phyloP scores from a whole-genome alignment of 2,113 vertebrate species.

The Vanacampus margaritifer region DNA sequence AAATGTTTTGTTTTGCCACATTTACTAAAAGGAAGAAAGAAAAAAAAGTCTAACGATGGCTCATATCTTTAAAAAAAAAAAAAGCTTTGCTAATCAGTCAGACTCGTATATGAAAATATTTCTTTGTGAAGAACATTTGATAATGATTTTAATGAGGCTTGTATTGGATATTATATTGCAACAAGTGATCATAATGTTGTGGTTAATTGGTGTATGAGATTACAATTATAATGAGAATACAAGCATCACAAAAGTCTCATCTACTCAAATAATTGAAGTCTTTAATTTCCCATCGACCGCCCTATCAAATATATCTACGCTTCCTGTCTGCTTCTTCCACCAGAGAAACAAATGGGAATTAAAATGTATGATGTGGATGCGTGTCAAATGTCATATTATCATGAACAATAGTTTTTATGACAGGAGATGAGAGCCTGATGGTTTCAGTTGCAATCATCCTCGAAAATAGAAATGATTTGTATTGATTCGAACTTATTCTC shows the following conservation, averaged over 20 bases:
- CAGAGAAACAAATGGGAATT: constrained; percentile 35
- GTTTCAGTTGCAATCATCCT: not conserved
- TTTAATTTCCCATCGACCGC: not conserved
- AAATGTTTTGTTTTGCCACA: too few relatives aligned
- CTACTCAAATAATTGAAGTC: not conserved
- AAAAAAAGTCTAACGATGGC: too few relatives aligned
- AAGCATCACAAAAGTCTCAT: not conserved
- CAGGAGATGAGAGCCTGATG: constrained; percentile 10
- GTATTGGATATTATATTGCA: not conserved
- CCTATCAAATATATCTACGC: not conserved
- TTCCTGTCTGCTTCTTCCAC: not conserved
- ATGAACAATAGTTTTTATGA: constrained; percentile 25
- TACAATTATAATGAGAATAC: not conserved
- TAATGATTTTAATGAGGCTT: not conserved
- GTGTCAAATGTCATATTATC: constrained; percentile 32
- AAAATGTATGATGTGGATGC: constrained; percentile 22
- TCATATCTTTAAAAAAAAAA: too few relatives aligned
- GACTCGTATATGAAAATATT: too few relatives aligned
- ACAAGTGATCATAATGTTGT: not conserved
- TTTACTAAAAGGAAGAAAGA: too few relatives aligned
- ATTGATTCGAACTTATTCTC: too few relatives aligned
- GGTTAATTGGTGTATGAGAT: not conserved
- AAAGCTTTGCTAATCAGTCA: too few relatives aligned
- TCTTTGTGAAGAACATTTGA: not conserved
- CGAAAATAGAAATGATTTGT: too few relatives aligned